These are phyloP conservation scores for Thripadectes ignobilis DNA, from an alignment of 2,797 vertebrate species.

Conservation along the genomic window DNA sequence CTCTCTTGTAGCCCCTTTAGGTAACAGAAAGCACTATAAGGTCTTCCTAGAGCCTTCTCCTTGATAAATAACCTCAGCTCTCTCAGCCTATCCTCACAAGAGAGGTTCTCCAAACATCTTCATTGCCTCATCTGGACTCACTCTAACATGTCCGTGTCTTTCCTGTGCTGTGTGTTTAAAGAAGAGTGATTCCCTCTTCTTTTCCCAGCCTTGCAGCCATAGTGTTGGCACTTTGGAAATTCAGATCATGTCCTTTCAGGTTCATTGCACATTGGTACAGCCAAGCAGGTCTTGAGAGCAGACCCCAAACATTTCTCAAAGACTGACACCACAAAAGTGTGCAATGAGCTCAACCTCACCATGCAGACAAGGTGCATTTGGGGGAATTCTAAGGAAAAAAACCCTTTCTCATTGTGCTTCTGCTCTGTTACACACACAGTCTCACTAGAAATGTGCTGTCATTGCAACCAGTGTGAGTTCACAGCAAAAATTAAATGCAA, in stretches of 20 bases:
- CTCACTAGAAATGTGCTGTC: background rate
- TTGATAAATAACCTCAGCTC: fast-evolving
- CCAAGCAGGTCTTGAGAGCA: fast-evolving
- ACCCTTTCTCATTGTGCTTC: background rate
- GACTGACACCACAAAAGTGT: fast-evolving
- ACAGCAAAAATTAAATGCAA: background rate
- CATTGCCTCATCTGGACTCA: fast-evolving
- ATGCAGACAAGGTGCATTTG: background rate
- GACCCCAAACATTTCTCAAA: background rate
- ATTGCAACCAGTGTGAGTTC: background rate
- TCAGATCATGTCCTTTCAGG: background rate
- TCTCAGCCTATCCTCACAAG: background rate
- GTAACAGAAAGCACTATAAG: background rate
- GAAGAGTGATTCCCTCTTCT: fast-evolving
- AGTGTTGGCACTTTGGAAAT: background rate
- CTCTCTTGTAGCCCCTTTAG: background rate
- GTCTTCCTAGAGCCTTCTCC: background rate
- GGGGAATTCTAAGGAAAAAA: background rate
- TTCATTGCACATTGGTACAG: background rate
- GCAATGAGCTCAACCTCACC: background rate
- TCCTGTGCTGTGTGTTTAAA: background rate
- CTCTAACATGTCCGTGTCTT: background rate
- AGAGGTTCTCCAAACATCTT: background rate
- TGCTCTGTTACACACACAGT: background rate
- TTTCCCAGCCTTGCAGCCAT: background rate